phyloP scores from a whole-genome alignment of 2,797 vertebrate genomes.

The Apodemus agrarius region DNA sequence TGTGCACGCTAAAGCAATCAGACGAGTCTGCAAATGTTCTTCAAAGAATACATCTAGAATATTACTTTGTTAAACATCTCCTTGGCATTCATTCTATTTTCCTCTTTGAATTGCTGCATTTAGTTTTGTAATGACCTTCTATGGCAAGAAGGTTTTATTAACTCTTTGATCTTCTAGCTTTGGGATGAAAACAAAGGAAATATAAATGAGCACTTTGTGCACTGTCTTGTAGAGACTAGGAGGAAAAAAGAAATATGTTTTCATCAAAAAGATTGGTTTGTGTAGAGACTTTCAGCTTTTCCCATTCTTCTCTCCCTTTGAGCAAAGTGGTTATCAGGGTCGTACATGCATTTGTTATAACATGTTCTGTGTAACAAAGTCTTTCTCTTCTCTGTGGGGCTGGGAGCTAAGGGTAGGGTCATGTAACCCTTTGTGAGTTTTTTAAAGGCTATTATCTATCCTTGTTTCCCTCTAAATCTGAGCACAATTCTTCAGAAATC shows the following conservation, averaged over 20 bases:
- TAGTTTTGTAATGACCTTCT: slow-evolving; percentile 83
- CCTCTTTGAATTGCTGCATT: slow-evolving; percentile 81
- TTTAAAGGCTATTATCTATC: slow-evolving; percentile 56
- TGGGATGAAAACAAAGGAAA: slow-evolving; percentile 81
- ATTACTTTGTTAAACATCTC: slow-evolving; percentile 81
- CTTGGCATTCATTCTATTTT: slow-evolving; percentile 80
- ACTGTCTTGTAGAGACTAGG: slow-evolving; percentile 44
- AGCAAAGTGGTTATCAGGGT: slow-evolving; percentile 55
- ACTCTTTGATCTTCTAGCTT: slow-evolving; percentile 78
- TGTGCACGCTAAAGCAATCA: slow-evolving; percentile 76
- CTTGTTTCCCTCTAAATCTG: slow-evolving; percentile 53
- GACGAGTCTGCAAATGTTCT: slow-evolving; percentile 83
- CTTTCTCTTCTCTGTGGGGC: slow-evolving; percentile 55
- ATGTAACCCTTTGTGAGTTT: slow-evolving; percentile 63
- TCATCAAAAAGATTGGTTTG: slow-evolving; percentile 70
- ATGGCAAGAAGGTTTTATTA: slow-evolving; percentile 81
- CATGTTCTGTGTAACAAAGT: slow-evolving; percentile 52
- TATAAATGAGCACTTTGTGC: slow-evolving; percentile 71
- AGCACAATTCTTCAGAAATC: slow-evolving; percentile 55
- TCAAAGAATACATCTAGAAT: slow-evolving; percentile 81
- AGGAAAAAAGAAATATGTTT: slow-evolving; percentile 72
- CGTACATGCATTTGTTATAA: slow-evolving; percentile 66
- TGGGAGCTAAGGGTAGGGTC: slow-evolving; percentile 50
- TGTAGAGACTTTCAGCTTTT: slow-evolving; percentile 61
- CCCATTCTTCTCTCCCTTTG: slow-evolving; percentile 56